Base-by-base conservation (phyloP, 2,113 vertebrate genomes). In the Boleophthalmus pectinirostris region DNA sequence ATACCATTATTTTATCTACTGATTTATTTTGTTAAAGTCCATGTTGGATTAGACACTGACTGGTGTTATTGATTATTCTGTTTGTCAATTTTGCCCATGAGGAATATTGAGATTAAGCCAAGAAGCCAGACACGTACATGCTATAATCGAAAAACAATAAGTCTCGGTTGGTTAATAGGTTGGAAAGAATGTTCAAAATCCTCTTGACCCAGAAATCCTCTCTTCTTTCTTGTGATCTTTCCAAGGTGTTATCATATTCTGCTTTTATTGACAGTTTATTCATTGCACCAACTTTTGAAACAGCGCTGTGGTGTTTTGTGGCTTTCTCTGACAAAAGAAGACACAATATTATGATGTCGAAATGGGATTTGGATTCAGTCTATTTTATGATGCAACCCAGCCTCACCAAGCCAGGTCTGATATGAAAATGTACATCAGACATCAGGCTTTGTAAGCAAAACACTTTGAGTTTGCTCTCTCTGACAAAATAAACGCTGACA, bases 291-390 rank as follows among this genome's bases (percentile, higher is more conserved):
- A n/a, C 23, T 4, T 13, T 12, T 14, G 11, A 57, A 24, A 24
- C 3, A 25, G 6, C 8, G 2, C 12, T 43, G 63, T 45, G 33
- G 20, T 66, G 16, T 61, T 61, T 61, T n/a, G 20, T 72, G 49
- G 67, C 25, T 69, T 84, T 79, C 61, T 64, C 29, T 35, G 38
- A 38, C 29, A 11, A 38, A 38, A 15, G 25, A 33, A n/a, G 61
- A 35, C 29, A 43, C 29, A 61, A 61, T 58, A 58, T 61, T 29
- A 7, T 33, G 58, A n/a, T 43, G 33, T 64, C 20, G 16, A 43
- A 64, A n/a, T 20, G 4, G 16, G 33, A n/a, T 64, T 35, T 35
- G 16, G 35, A 61, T 29, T 25, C 57, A 6, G 57, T 5, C 13
- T 29, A 18, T 33, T 61, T 33, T 20, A 61, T 29, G 24, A 60